A percentile compares a stretch with the other conserved stretches of the same genome.
Evolutionary conservation across 2,797 vertebrate species (phyloP).

Genomic region (Takifugu ocellatus): DNA sequence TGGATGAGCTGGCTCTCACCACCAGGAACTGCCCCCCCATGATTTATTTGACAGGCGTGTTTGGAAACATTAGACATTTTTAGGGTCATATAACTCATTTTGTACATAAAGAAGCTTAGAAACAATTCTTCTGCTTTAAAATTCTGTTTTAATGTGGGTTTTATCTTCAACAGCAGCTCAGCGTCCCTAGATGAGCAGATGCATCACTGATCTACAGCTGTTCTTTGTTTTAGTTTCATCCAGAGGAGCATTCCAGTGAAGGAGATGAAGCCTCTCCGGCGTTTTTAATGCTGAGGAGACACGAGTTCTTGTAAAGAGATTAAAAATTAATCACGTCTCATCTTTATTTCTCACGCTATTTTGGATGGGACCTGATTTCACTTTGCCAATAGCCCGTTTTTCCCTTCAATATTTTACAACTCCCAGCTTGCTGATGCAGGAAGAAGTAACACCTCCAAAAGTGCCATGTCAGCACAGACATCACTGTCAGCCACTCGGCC

Average conservation of each 20-base stretch:
- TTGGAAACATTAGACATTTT: neutral
- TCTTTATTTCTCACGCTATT: neutral
- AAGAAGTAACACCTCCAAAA: neutral
- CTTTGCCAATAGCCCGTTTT: neutral
- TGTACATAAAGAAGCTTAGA: too few relatives aligned
- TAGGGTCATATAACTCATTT: neutral
- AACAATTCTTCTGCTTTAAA: too few relatives aligned
- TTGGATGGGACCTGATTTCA: neutral
- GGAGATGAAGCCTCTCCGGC: neutral
- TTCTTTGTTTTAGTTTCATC: neutral
- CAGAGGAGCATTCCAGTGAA: neutral
- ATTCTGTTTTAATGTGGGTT: neutral
- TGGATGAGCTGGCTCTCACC: slow-evolving; percentile 4
- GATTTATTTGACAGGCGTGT: neutral
- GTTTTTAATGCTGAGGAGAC: slow-evolving; percentile 3
- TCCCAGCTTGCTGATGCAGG: neutral
- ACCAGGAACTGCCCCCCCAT: neutral
- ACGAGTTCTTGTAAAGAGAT: neutral
- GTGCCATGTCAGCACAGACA: neutral
- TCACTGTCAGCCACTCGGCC: neutral
- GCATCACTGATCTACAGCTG: neutral
- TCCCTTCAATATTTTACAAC: neutral
- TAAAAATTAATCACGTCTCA: slow-evolving; percentile 6
- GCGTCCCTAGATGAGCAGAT: neutral
- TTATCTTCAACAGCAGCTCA: neutral